A percentile compares a stretch with the other conserved stretches of the same genome.
Evolutionary conservation across 2,888 invertebrate genomes (phyloP).

Genomic region (Nomada goodeniana): DNA sequence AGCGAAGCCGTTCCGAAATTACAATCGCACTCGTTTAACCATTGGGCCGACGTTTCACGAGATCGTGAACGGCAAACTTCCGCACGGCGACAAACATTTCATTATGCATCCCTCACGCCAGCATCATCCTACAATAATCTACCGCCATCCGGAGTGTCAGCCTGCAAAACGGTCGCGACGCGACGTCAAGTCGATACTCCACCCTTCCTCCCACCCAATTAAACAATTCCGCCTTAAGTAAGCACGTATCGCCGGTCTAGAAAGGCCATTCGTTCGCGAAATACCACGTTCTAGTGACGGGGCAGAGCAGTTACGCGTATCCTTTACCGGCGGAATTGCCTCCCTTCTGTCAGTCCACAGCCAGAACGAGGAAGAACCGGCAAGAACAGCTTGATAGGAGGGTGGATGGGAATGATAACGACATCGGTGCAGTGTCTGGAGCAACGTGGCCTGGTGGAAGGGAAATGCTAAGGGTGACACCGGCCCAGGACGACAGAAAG

Average conservation of each 20-base stretch:
- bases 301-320: slow-evolving; percentile 12
- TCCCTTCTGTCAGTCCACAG: slow-evolving; percentile 51
- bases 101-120: neutral
- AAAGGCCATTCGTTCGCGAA: neutral
- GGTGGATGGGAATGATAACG: slow-evolving; percentile 5
- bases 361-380: slow-evolving; percentile 15
- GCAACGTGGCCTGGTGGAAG: slow-evolving; percentile 25
- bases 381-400: neutral
- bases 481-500: slow-evolving; percentile 31
- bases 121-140: neutral
- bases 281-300: slow-evolving; percentile 6
- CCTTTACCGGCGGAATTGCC: slow-evolving; percentile 42
- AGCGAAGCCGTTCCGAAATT: no score
- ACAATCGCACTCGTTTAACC: no score
- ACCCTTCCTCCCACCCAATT: neutral
- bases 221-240: neutral
- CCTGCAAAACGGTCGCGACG: neutral
- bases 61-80: neutral
- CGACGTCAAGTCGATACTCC: neutral
- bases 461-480: slow-evolving; percentile 43
- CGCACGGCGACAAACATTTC: neutral
- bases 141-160: neutral
- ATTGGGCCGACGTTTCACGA: no score
- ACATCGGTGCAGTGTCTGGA: slow-evolving; percentile 35
- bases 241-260: neutral